Evolutionary conservation across 2,888 invertebrate species (phyloP).

Genomic region (Caenorhabditis sulstoni): DNA sequence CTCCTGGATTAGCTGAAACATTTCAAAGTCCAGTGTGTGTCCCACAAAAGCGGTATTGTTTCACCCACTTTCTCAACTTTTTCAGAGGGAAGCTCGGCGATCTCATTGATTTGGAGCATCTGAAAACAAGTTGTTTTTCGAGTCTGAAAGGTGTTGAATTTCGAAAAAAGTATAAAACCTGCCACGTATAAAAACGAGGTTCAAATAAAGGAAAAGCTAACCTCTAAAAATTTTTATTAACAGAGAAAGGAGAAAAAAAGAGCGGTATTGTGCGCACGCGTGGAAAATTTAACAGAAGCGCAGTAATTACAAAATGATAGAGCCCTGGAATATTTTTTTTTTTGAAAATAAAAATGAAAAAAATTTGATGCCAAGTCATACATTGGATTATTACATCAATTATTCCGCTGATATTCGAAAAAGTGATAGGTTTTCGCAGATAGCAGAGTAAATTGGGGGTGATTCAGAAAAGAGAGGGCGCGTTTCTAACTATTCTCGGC

Average conservation of each 20-base stretch:
- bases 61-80: not conserved
- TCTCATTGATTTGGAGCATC: not conserved
- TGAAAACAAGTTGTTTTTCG: slow-evolving; percentile 1
- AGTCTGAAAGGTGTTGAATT: not conserved
- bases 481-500: not conserved
- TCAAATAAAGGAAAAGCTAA: too few species aligned
- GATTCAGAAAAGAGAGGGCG: too few species aligned
- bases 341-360: too few species aligned
- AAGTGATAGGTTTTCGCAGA: not conserved
- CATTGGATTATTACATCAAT: too few species aligned
- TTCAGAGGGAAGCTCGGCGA: not conserved
- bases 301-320: too few species aligned
- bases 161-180: not conserved
- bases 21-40: not conserved
- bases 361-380: too few species aligned
- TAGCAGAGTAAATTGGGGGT: not conserved
- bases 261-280: too few species aligned
- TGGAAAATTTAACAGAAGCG: too few species aligned
- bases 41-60: not conserved
- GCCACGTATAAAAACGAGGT: not conserved
- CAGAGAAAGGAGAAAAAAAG: not conserved
- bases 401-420: not conserved
- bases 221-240: too few species aligned
- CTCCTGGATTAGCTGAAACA: slow-evolving; percentile 14
- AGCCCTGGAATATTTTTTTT: too few species aligned